phyloP scores from a whole-genome alignment of 2,888 invertebrate species.

The Pardosa pseudoannulata region DNA sequence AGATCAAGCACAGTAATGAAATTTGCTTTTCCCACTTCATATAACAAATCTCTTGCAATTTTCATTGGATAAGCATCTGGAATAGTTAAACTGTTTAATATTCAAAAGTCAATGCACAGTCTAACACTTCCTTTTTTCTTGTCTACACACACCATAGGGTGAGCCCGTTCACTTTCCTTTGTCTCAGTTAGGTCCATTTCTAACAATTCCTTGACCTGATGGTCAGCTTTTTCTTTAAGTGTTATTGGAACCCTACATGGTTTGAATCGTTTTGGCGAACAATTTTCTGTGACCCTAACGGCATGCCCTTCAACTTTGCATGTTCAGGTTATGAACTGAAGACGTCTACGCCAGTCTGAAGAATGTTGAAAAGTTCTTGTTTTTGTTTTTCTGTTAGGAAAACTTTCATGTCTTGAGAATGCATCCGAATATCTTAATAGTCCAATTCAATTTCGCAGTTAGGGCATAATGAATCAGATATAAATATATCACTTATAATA shows the following conservation, averaged over 20 bases:
- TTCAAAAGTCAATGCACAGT: not conserved
- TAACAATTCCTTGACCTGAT: not conserved
- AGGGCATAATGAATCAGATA: no score
- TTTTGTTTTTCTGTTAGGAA: no score
- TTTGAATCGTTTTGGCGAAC: not conserved
- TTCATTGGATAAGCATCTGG: conserved; percentile 14
- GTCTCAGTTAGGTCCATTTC: not conserved
- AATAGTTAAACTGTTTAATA: conserved; percentile 1
- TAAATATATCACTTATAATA: no score
- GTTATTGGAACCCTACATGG: not conserved
- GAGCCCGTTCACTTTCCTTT: not conserved
- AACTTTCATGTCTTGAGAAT: no score
- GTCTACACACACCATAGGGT: conserved; percentile 6
- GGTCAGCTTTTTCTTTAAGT: not conserved
- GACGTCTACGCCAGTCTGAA: not conserved
- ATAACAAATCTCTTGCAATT: not conserved
- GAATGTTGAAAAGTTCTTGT: not conserved
- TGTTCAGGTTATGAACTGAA: not conserved
- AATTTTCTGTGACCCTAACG: not conserved
- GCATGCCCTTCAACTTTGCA: no score
- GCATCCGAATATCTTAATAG: no score
- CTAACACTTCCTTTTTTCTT: conserved; percentile 7
- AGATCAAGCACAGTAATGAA: conserved; percentile 10
- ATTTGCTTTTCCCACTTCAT: conserved; percentile 1
- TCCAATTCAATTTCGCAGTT: no score